Evolutionary conservation across 2,113 vertebrate species (phyloP), one percentile per base, ranked within the genome.

Genomic region (Hymenochirus boettgeri): DNA sequence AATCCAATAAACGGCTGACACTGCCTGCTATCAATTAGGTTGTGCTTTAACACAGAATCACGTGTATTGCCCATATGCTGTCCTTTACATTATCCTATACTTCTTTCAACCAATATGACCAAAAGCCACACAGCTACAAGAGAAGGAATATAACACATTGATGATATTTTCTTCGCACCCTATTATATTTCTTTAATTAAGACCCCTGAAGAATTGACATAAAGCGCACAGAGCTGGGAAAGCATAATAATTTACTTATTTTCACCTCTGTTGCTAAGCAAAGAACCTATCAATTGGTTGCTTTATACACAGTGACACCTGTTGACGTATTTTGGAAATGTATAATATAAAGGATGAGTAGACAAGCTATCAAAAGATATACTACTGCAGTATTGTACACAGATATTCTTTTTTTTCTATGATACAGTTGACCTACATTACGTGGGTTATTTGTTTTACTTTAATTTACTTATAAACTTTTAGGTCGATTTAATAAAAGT

Each of bases 281-380:
- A 2, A 11, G 18, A 22, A 8, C 8, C 6, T 22, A 10, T 23
- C 2, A 2, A 22, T 35, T 48, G 21, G 11, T 48, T n/a, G 1
- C 54, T 56, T 5, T 33, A 11, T 57, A 22, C 27, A 57, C 29
- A 57, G 54, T 35, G 29, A 57, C 54, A 57, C 54, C 6, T 21
- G 15, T 12, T 22, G 54, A 31, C 29, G 12, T 22, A 15, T 22
- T 37, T 12, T 10, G 54, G 27, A 56, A 35, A 22, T 55, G 1
- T n/a, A n/a, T 26, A 55, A 55, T 26, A 29, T 4, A 33, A 29
- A 19, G 2, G 7, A 19, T 9, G n/a, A 22, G 37, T 9, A 26
- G 18, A 7, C 31, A 33, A 11, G 11, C 7, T 33, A 33, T 9
- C 2, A 11, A 11, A 7, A 9, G 31, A 35, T 12, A 35, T 12